Evolutionary conservation across 2,888 invertebrate genomes (phyloP).

Genomic region (Axea sp.): DNA sequence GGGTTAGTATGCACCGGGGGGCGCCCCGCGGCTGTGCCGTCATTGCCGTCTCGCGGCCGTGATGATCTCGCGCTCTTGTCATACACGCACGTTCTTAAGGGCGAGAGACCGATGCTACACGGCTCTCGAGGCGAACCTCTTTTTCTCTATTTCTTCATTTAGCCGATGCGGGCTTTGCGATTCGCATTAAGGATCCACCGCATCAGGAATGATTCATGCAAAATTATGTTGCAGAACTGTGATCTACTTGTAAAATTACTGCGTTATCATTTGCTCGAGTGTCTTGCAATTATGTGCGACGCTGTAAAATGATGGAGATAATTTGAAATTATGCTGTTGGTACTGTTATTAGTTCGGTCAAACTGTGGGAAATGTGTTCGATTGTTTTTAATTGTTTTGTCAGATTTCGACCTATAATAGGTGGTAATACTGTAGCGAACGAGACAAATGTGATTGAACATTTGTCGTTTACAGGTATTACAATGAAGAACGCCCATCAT

Average conservation of each 20-base stretch:
- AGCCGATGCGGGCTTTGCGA: slow-evolving; percentile 66
- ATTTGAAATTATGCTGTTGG: too few species aligned
- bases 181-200: slow-evolving; percentile 22
- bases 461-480: too few species aligned
- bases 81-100: slow-evolving; percentile 32
- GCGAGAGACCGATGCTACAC: slow-evolving; percentile 44
- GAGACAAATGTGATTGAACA: too few species aligned
- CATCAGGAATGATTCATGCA: slow-evolving; percentile 3
- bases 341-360: too few species aligned
- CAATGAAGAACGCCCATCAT: too few species aligned
- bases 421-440: too few species aligned
- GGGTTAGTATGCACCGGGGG: slow-evolving; percentile 57
- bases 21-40: slow-evolving; percentile 26
- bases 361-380: too few species aligned
- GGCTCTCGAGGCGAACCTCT: slow-evolving; percentile 39
- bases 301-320: too few species aligned
- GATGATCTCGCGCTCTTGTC: slow-evolving; percentile 57
- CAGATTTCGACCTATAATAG: too few species aligned
- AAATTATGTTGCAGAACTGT: neutral
- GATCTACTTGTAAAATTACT: neutral
- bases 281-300: too few species aligned
- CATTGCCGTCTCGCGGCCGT: slow-evolving; percentile 44
- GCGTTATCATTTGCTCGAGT: too few species aligned
- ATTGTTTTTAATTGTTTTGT: too few species aligned
- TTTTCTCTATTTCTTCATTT: slow-evolving; percentile 65